Evolutionary conservation across 2,797 vertebrate genomes (phyloP), one percentile per base, ranked within the genome.

Genomic region (Garrulus glandarius): DNA sequence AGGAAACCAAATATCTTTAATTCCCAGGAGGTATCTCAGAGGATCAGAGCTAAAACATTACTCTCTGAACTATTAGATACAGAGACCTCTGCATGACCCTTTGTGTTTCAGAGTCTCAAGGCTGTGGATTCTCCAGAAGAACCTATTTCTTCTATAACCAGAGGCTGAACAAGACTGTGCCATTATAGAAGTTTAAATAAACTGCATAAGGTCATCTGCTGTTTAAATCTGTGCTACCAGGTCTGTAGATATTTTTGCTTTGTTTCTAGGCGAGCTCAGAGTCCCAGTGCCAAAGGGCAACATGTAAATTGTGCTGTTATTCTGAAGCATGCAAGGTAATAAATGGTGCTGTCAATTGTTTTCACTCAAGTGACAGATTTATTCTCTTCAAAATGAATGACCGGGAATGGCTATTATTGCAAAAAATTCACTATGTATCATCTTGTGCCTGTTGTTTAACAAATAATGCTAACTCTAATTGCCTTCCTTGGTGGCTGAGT

Each of bases 261-360:
- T 92, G 70, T 92, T 96, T 95, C 88, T 53, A 61, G 92, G 89
- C 26, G 16, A 90, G 95, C 91, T 80, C 89, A 84, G 87, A 95
- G 87, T 84, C 53, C 22, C 10, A 8, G 67, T 77, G 96, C 95
- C 94, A 95, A 95, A 97, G 97, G 97, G 95, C 94, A 96, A 82
- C 92, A 96, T 97, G 97, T 94, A 97, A 97, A 97, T 97, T 93
- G 96, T 97, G 90, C 95, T 96, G 96, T 76, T 97, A 80, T 96
- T 97, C 96, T 89, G 89, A 87, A 96, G 92, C 91, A 93, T 70
- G 95, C 90, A 72, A 93, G 95, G 95, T 97, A 97, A 98, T 97
- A 96, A 97, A 97, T 97, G 95, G 93, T 94, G 92, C 96, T 97
- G 97, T 97, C 97, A 98, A 84, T 97, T 96, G 96, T 97, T 97